Percentiles rank a stretch among this genome's conserved stretches.
Conservation (phyloP, 2,797 vertebrate species). For the Antennarius maculatus region DNA sequence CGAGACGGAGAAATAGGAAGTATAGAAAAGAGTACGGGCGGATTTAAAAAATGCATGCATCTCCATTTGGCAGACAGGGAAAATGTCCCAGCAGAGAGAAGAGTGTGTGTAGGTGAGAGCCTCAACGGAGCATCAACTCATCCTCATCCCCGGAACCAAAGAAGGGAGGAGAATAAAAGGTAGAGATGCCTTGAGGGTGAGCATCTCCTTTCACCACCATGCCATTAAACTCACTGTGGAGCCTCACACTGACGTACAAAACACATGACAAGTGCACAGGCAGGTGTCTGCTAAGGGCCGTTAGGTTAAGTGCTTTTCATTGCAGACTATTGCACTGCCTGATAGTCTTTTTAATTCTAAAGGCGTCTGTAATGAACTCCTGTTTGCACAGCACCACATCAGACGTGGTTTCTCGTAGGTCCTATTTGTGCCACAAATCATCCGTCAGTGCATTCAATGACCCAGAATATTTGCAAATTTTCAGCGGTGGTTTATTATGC, state of each 20-base stretch:
- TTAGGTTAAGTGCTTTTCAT: slow-evolving; percentile 63
- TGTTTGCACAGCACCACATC: neutral
- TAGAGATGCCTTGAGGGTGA: slow-evolving; percentile 33
- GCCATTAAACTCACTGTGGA: slow-evolving; percentile 54
- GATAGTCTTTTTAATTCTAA: slow-evolving; percentile 15
- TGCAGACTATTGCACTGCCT: slow-evolving; percentile 8
- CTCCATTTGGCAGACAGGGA: slow-evolving; percentile 54
- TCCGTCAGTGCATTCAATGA: slow-evolving; percentile 49
- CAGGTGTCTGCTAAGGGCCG: slow-evolving; percentile 40
- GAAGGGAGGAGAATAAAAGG: slow-evolving; percentile 8
- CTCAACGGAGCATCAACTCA: slow-evolving; percentile 25
- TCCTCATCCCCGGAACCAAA: neutral
- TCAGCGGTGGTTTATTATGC: slow-evolving; percentile 31
- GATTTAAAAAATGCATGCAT: slow-evolving; percentile 65
- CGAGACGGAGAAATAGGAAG: slow-evolving; percentile 2
- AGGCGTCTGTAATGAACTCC: slow-evolving; percentile 28
- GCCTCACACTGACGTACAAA: slow-evolving; percentile 15
- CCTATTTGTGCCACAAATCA: slow-evolving; percentile 41
- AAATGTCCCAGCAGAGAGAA: slow-evolving; percentile 27
- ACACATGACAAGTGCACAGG: slow-evolving; percentile 48
- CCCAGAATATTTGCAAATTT: slow-evolving; percentile 52
- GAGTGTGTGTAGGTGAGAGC: slow-evolving; percentile 38
- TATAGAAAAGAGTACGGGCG: slow-evolving; percentile 14
- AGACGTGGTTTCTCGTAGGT: neutral
- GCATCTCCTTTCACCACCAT: slow-evolving; percentile 30